Percentiles rank a stretch among this genome's conserved stretches.
These are phyloP conservation scores for Lordiphosa clarofinis DNA, from an alignment of 1,140 invertebrate genomes.

Conservation along the genomic window DNA sequence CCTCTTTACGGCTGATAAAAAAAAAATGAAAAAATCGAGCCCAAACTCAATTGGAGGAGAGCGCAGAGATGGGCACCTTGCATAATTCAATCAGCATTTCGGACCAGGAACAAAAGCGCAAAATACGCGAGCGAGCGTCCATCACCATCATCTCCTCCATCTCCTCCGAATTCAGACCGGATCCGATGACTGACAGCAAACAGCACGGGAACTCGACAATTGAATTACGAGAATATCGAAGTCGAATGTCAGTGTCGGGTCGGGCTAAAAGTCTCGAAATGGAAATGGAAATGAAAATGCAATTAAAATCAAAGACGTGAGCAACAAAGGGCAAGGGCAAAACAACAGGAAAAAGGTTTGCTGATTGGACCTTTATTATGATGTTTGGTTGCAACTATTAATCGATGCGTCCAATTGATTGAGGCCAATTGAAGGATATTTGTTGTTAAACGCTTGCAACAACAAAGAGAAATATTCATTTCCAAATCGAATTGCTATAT, in stretches of 20 bases:
- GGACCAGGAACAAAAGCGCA: not conserved
- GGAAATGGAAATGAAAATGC: conserved; percentile 10
- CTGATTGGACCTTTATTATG: too few relatives aligned
- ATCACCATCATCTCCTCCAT: too few relatives aligned
- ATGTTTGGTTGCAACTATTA: too few relatives aligned
- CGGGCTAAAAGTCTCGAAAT: not conserved
- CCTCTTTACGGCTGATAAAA: not conserved
- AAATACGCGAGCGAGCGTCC: too few relatives aligned
- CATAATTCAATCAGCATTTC: conserved; percentile 13
- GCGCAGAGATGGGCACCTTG: conserved; percentile 8
- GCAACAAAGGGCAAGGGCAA: not conserved
- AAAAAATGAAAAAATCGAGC: not conserved
- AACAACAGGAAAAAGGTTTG: not conserved
- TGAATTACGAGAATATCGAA: conserved; percentile 12
- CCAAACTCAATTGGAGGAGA: conserved; percentile 7
- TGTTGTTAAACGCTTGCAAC: too few relatives aligned
- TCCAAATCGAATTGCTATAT: too few relatives aligned
- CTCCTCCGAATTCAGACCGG: too few relatives aligned
- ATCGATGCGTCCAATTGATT: too few relatives aligned
- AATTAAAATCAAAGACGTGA: conserved; percentile 12
- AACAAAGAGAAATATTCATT: too few relatives aligned
- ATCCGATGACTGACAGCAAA: too few relatives aligned
- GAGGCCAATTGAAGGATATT: too few relatives aligned
- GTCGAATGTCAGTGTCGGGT: conserved; percentile 11
- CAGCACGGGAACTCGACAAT: conserved; percentile 4